Evolutionary conservation across 2,888 invertebrate genomes (phyloP).

Genomic region (Aricia artaxerxes): DNA sequence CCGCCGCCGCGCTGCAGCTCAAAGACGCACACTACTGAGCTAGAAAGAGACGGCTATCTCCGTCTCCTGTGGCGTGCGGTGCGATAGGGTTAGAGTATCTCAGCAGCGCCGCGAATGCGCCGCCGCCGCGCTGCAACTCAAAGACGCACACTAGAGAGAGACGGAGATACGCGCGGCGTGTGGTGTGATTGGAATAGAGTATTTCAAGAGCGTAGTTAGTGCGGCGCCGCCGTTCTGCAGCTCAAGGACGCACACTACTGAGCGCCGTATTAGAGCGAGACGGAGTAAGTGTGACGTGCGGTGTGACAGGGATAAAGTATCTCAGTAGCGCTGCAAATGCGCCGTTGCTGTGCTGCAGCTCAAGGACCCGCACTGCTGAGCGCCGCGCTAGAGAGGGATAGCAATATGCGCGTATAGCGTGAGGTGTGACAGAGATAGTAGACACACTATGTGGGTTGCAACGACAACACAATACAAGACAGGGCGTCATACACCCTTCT

Average conservation of each 20-base stretch:
- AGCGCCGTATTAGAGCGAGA: background rate
- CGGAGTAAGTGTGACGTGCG: background rate
- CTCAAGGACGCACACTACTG: constrained; percentile 24
- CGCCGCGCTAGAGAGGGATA: background rate
- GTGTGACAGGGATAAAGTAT: background rate
- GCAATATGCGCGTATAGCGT: background rate
- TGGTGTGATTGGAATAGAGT: too few relatives aligned
- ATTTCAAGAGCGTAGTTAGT: too few relatives aligned
- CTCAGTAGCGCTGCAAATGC: too few relatives aligned
- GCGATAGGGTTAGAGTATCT: background rate
- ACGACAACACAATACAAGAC: too few relatives aligned
- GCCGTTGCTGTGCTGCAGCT: too few relatives aligned
- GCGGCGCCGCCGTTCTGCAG: background rate
- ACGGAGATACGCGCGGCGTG: background rate
- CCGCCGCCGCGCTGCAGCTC: background rate
- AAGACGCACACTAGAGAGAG: background rate
- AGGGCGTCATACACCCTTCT: too few relatives aligned
- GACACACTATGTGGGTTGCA: too few relatives aligned
- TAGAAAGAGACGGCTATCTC: background rate
- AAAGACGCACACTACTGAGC: constrained; percentile 22
- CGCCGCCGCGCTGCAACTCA: background rate
- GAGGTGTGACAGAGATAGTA: too few relatives aligned
- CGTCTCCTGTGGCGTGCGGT: too few relatives aligned
- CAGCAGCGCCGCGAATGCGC: constrained; percentile 34
- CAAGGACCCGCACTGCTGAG: background rate